A percentile compares a stretch with the other conserved stretches of the same genome.
These are phyloP conservation scores for Gnatocerus cornutus DNA, from an alignment of 2,888 invertebrate species.

Conservation along the genomic window DNA sequence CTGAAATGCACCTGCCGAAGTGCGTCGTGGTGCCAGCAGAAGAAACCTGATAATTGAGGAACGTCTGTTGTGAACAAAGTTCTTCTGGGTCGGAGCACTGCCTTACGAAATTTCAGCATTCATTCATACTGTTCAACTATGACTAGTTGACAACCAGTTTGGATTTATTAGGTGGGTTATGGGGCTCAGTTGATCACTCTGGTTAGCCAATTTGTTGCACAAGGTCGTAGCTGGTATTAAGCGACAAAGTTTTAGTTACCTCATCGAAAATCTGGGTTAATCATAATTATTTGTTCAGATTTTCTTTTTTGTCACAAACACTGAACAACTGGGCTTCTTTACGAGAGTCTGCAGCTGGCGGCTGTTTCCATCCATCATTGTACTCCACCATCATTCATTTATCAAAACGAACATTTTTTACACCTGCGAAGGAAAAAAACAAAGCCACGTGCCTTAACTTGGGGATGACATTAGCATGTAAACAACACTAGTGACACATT, in stretches of 20 bases:
- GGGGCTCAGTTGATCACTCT: slow-evolving; percentile 14
- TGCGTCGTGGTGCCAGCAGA: slow-evolving; percentile 15
- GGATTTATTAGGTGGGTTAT: slow-evolving; percentile 45
- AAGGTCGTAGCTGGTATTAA: slow-evolving; percentile 23
- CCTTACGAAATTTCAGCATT: slow-evolving; percentile 9
- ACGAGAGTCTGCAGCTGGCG: too few relatives aligned
- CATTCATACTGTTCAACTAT: slow-evolving; percentile 26
- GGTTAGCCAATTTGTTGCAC: slow-evolving; percentile 19
- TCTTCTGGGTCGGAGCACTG: slow-evolving; percentile 19
- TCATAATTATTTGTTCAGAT: background rate
- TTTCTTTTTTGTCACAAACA: too few relatives aligned
- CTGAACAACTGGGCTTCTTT: too few relatives aligned
- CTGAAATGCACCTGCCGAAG: slow-evolving; percentile 40
- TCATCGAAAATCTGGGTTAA: slow-evolving; percentile 33
- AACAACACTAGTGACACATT: background rate
- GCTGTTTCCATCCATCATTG: too few relatives aligned
- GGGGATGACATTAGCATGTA: background rate
- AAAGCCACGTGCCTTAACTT: background rate
- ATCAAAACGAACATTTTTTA: too few relatives aligned
- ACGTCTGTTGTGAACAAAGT: slow-evolving; percentile 30
- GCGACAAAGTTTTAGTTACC: slow-evolving; percentile 25
- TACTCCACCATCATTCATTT: too few relatives aligned
- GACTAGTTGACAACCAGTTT: slow-evolving; percentile 40
- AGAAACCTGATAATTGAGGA: slow-evolving; percentile 19
- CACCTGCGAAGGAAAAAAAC: too few relatives aligned